Conservation (phyloP, 2,113 vertebrate species). For the Brachionichthys hirsutus region DNA sequence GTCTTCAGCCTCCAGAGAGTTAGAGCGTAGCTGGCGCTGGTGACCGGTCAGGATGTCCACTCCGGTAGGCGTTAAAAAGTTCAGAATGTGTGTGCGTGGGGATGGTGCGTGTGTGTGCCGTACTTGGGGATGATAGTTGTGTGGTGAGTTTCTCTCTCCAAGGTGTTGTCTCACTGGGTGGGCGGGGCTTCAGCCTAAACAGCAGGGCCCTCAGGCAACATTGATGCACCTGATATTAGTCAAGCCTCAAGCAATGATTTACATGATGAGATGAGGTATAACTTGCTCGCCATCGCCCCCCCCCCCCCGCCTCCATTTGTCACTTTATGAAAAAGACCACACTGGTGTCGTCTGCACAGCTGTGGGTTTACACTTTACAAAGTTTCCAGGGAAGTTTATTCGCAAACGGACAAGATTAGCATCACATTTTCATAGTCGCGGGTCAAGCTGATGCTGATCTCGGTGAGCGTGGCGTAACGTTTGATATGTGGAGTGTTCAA, state of each 20-base stretch:
- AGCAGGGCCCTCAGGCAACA: slow-evolving; percentile 93
- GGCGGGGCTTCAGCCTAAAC: slow-evolving; percentile 91
- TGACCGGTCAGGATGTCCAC: slow-evolving; percentile 20
- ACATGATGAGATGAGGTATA: slow-evolving; percentile 45
- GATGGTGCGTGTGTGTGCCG: slow-evolving; percentile 49
- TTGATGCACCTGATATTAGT: slow-evolving; percentile 94
- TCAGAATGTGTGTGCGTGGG: slow-evolving; percentile 26
- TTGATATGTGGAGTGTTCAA: not conserved
- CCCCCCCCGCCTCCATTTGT: not conserved
- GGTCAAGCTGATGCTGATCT: not conserved
- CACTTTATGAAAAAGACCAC: slow-evolving; percentile 22
- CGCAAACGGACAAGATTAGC: not conserved
- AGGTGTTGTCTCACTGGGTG: slow-evolving; percentile 82
- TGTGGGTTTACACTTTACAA: not conserved
- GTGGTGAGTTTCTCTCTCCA: slow-evolving; percentile 82
- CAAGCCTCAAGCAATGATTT: slow-evolving; percentile 90
- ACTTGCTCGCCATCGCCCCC: not conserved
- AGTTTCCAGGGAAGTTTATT: slow-evolving; percentile 15
- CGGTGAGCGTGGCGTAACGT: not conserved
- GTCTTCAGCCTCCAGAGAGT: not conserved
- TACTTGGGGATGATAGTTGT: slow-evolving; percentile 58
- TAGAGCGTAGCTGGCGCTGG: too few species aligned
- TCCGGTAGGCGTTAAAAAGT: not conserved
- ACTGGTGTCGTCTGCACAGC: not conserved
- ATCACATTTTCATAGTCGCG: slow-evolving; percentile 47